phyloP scores from a whole-genome alignment of 2,113 vertebrate genomes.

The Passer domesticus region DNA sequence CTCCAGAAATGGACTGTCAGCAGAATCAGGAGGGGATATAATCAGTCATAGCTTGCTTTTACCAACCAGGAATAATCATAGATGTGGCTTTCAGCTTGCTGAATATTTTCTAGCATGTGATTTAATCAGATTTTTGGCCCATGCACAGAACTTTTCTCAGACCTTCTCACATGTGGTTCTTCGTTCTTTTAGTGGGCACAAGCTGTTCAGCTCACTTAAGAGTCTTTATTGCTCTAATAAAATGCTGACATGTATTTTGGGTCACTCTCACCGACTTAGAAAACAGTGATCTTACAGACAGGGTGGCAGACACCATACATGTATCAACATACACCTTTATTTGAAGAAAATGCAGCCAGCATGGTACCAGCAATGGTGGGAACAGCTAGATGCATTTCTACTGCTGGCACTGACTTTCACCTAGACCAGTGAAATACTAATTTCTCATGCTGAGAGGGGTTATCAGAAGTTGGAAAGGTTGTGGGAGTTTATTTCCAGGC shows the following conservation, averaged over 20 bases:
- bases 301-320: fast-evolving
- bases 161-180: neutral
- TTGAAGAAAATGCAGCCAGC: neutral
- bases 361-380: fast-evolving
- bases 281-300: neutral
- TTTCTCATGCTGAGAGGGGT: neutral
- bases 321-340: fast-evolving
- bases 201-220: neutral
- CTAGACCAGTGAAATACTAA: neutral
- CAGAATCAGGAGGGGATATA: neutral
- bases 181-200: neutral
- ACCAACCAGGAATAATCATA: neutral
- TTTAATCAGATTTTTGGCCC: neutral
- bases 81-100: neutral
- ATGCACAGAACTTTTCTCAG: neutral
- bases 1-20: neutral
- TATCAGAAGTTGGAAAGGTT: neutral
- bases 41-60: neutral
- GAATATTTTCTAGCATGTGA: neutral
- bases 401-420: neutral
- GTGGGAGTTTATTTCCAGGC: neutral
- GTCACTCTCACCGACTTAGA: neutral
- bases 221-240: neutral
- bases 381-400: neutral
- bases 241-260: neutral